These are phyloP conservation scores for Alauda arvensis DNA, from an alignment of 2,797 vertebrate species.

Conservation along the genomic window DNA sequence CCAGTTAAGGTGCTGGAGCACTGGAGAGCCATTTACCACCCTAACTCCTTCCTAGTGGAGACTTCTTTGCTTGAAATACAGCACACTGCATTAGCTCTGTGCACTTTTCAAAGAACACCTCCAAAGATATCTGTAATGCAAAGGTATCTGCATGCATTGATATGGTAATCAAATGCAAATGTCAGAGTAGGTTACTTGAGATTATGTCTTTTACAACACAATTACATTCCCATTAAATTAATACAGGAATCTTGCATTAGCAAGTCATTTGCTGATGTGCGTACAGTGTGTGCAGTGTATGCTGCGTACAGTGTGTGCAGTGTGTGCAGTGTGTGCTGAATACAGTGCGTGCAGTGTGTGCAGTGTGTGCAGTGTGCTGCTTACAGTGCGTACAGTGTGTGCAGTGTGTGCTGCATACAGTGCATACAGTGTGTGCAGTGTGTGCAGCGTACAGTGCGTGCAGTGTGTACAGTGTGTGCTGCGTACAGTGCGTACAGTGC, in stretches of 20 bases:
- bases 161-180: constrained; percentile 64
- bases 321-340: too few species aligned
- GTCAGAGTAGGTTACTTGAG: constrained; percentile 51
- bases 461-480: too few species aligned
- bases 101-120: constrained; percentile 25
- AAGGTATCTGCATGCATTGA: constrained; percentile 41
- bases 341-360: too few species aligned
- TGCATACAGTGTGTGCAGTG: too few species aligned
- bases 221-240: constrained; percentile 65
- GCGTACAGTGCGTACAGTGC: too few species aligned
- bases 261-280: too few species aligned
- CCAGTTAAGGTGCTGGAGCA: background rate
- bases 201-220: constrained; percentile 70
- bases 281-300: too few species aligned
- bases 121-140: constrained; percentile 29
- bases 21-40: background rate
- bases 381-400: too few species aligned
- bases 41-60: background rate
- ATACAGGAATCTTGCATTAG: constrained; percentile 43
- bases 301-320: too few species aligned
- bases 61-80: constrained; percentile 19
- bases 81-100: background rate
- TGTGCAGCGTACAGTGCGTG: too few species aligned
- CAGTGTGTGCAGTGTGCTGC: too few species aligned
- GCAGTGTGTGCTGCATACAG: too few species aligned